Evolutionary conservation across 1,140 invertebrate species (phyloP), one percentile per base, ranked within the genome.

Genomic region (Platyscapa corneri): DNA sequence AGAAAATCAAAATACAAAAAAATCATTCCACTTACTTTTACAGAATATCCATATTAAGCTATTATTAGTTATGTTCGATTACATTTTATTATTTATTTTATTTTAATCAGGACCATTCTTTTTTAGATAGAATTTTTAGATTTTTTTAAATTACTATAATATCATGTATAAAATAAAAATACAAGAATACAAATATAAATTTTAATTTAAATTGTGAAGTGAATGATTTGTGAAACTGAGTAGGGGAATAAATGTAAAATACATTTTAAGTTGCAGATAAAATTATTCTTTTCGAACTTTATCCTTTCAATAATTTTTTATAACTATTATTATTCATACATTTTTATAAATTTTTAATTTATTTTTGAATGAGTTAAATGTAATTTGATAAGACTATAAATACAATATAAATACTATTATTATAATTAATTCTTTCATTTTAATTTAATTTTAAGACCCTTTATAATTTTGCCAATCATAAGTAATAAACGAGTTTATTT

Each of bases 71-170:
- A 82, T 70, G 90, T 86, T 88, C 91, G 91, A 90, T 91, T 90
- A 92, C 93, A 91, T 91, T 92, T 90, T 93, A 91, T 90, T 90
- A 90, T 91, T 93, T 93, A 93, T 93, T 93, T 93, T 93, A 92
- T 93, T 93, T 92, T 93, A 93, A 93, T 90, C 91, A 90, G 90
- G 87, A 87, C 85, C 37, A 34, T 87, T 86, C 83, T 56, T 77
- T 83, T 88, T 70, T 49, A 82, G 60, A 70, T 82, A 82, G 79
- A n/a, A n/a, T n/a, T n/a, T n/a, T n/a, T n/a, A n/a, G n/a, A n/a
- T n/a, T n/a, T n/a, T n/a, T n/a, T n/a, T n/a, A n/a, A n/a, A n/a
- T n/a, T n/a, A n/a, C n/a, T n/a, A n/a, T n/a, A n/a, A n/a, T n/a
- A n/a, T n/a, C n/a, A n/a, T 60, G 42, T 75, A 39, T 75, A 82